These are phyloP conservation scores for Pavo muticus DNA, from an alignment of 2,113 vertebrate species.

Conservation along the genomic window DNA sequence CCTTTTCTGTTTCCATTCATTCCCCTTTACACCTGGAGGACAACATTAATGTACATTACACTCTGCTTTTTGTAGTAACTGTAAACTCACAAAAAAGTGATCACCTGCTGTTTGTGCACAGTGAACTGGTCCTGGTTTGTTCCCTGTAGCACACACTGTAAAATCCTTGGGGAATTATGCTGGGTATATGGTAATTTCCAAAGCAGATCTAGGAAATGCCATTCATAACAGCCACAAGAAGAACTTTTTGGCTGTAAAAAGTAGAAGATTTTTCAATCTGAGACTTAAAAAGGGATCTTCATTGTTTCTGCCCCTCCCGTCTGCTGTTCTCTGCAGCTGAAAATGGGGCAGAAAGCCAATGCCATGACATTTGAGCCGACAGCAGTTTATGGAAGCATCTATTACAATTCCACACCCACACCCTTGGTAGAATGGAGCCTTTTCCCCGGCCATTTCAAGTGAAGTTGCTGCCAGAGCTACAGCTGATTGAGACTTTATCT, in stretches of 20 bases:
- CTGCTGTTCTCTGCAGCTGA: conserved; percentile 51
- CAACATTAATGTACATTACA: neutral
- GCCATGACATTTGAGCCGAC: conserved; percentile 53
- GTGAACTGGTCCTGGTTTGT: neutral
- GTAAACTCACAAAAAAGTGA: neutral
- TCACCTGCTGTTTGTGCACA: neutral
- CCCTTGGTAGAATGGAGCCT: neutral
- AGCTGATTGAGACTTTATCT: neutral
- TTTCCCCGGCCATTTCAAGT: neutral
- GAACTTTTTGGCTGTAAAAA: neutral
- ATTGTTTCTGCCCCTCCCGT: conserved; percentile 59
- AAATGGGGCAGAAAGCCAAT: conserved; percentile 66
- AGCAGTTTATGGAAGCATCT: conserved; percentile 58
- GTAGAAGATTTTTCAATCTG: conserved; percentile 28
- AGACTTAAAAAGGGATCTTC: conserved; percentile 60
- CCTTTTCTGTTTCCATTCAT: neutral
- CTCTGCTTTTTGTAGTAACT: neutral
- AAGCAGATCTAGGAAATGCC: neutral
- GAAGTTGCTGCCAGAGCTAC: neutral
- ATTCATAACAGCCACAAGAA: neutral
- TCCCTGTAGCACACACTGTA: neutral
- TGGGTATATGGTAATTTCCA: neutral
- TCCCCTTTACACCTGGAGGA: neutral
- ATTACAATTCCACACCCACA: conserved; percentile 36
- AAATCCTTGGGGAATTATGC: neutral